Percentiles rank a stretch among this genome's conserved stretches.
Conservation (phyloP, 2,113 vertebrate species). For the Sinocyclocheilus grahami region DNA sequence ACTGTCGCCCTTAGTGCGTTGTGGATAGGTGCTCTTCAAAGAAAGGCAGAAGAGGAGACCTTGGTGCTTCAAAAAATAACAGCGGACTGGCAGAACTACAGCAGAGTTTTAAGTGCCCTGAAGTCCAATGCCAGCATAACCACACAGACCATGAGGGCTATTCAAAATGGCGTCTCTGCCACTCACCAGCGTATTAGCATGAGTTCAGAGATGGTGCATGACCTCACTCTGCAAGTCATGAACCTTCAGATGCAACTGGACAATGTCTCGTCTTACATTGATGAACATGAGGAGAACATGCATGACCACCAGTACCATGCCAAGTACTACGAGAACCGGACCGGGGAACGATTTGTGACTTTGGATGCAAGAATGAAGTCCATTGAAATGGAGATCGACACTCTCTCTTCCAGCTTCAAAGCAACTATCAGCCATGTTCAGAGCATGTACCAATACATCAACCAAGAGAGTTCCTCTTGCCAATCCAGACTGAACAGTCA, state of each 20-base stretch:
- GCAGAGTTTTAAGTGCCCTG: constrained; percentile 75
- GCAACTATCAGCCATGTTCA: constrained; percentile 92
- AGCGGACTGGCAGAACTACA: constrained; percentile 90
- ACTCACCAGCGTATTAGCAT: constrained; percentile 82
- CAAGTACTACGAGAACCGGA: constrained; percentile 87
- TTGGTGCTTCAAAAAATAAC: constrained; percentile 88
- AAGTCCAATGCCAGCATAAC: constrained; percentile 79
- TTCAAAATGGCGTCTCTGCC: constrained; percentile 76
- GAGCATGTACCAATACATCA: constrained; percentile 96
- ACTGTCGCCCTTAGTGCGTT: constrained; percentile 80
- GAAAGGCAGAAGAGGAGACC: constrained; percentile 86
- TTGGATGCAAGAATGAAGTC: constrained; percentile 86
- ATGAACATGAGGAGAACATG: constrained; percentile 92
- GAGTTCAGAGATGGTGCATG: constrained; percentile 83
- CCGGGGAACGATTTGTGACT: constrained; percentile 85
- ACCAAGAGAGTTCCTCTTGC: constrained; percentile 88
- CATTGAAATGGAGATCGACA: constrained; percentile 86
- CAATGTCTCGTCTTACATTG: constrained; percentile 87
- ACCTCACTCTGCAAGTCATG: constrained; percentile 88
- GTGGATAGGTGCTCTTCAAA: constrained; percentile 84
- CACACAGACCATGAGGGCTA: constrained; percentile 75
- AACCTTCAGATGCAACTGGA: constrained; percentile 91
- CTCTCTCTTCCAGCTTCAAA: constrained; percentile 90
- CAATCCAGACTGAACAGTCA: constrained; percentile 86
- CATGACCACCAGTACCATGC: constrained; percentile 89